Evolutionary conservation across 2,888 invertebrate genomes (phyloP).

Genomic region (Nomada fabriciana): DNA sequence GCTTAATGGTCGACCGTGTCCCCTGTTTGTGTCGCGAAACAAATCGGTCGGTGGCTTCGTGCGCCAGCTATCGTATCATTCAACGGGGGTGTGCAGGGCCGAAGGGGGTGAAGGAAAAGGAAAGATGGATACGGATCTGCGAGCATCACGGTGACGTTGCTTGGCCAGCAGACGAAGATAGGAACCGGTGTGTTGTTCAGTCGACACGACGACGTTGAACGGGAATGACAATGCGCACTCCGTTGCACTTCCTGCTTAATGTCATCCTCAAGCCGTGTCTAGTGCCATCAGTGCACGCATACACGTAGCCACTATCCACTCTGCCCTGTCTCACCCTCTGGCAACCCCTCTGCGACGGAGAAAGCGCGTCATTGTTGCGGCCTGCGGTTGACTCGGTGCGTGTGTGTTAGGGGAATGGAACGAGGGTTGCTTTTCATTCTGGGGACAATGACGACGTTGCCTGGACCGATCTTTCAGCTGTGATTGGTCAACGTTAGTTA

Average conservation of each 20-base stretch:
- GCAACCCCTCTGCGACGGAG: background rate
- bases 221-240: conserved; percentile 74
- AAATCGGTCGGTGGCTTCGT: conserved; percentile 32
- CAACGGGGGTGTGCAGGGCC: background rate
- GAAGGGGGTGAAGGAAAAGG: conserved; percentile 8
- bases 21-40: conserved; percentile 41
- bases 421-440: conserved; percentile 57
- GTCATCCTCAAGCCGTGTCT: conserved; percentile 74
- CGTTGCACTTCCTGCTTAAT: conserved; percentile 75
- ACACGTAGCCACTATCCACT: conserved; percentile 42
- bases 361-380: conserved; percentile 42
- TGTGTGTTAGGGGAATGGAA: conserved; percentile 23
- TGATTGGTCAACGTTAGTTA: conserved; percentile 3
- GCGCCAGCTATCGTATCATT: conserved; percentile 1
- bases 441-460: conserved; percentile 62
- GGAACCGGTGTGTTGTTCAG: conserved; percentile 25
- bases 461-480: conserved; percentile 17
- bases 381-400: conserved; percentile 24
- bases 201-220: conserved; percentile 65
- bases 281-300: conserved; percentile 75
- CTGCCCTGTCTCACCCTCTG: background rate
- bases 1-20: conserved; percentile 60
- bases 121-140: background rate
- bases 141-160: conserved; percentile 12
- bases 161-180: conserved; percentile 22